Base-by-base conservation (phyloP, 2,797 vertebrate genomes). In the Molossus molossus region DNA sequence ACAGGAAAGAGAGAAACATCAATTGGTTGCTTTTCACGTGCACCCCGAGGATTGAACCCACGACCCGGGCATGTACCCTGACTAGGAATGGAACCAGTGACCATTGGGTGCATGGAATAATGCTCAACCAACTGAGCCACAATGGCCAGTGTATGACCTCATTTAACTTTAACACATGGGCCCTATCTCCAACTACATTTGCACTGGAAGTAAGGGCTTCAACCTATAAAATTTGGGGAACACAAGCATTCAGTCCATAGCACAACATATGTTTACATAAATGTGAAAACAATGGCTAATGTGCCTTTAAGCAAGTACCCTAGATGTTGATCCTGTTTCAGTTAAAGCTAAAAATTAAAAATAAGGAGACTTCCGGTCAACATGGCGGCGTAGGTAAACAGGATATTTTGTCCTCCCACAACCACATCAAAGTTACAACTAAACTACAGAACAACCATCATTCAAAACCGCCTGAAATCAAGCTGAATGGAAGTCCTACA, bases 281-380 rank as follows among this genome's bases (percentile, higher is more conserved):
- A 57, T 77, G 27, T 67, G 90, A 64, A 94, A 94, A 94, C 25
- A 89, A 83, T 90, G 29, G 81, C 58, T 76, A 93, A 69, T 79
- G n/a, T 87, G 37, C n/a, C 80, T 58, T 69, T 83, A 86, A 91
- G 65, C 75, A 94, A 94, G 73, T 33, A 72, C 20, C 58, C 37
- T 76, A 69, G 45, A 91, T 75, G 14, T 17, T 82, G 69, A 95
- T 55, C 50, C 27, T 91, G 23, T 80, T 88, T 91, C 25, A 27
- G 21, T 69, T 90, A 33, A n/a, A 88, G 67, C 25, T 86, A 37
- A 93, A 94, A 82, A 87, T 20, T 57, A 73, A 90, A 81, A 96
- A 86, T 57, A 93, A 80, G 81, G 33, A 33, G 33, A 33, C 33
- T 33, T 33, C 33, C 3, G 33, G 33, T 33, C 33, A 33, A 33